A percentile compares a stretch with the other conserved stretches of the same genome.
Conservation (phyloP, 2,113 vertebrate genomes). For the Pangasianodon gigas region DNA sequence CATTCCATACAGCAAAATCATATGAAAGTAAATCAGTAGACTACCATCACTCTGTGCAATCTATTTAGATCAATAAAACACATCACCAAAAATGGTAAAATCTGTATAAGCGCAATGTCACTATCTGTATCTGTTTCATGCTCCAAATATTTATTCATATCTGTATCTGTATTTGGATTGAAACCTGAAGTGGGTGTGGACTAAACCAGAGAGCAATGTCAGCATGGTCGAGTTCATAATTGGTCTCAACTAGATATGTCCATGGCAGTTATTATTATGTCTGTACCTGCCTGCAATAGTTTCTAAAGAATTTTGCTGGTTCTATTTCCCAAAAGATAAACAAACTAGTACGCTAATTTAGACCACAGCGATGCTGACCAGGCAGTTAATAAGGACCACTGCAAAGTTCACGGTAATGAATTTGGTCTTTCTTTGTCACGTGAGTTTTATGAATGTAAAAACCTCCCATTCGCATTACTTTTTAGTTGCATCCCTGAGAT, state of each 20-base stretch:
- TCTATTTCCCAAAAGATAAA: background rate
- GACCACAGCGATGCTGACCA: background rate
- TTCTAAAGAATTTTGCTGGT: background rate
- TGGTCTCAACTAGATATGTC: too few species aligned
- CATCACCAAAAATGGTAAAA: background rate
- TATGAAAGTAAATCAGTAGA: background rate
- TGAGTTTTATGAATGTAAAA: background rate
- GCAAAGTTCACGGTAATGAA: background rate
- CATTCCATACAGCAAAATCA: background rate
- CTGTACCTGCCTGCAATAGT: too few species aligned
- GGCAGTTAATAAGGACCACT: background rate
- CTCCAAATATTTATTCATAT: background rate
- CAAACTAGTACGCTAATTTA: background rate
- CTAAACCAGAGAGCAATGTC: too few species aligned
- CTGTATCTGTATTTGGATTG: background rate
- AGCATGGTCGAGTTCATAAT: too few species aligned
- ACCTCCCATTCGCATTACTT: background rate
- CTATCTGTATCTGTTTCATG: background rate
- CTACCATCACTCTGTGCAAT: background rate
- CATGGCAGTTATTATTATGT: too few species aligned
- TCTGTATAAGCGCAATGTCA: background rate
- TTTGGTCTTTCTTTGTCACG: background rate
- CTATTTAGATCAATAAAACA: background rate
- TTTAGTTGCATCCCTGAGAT: background rate
- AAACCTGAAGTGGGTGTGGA: background rate